These are phyloP conservation scores for Potorous gilbertii DNA, from an alignment of 2,797 vertebrate species.

Conservation along the genomic window DNA sequence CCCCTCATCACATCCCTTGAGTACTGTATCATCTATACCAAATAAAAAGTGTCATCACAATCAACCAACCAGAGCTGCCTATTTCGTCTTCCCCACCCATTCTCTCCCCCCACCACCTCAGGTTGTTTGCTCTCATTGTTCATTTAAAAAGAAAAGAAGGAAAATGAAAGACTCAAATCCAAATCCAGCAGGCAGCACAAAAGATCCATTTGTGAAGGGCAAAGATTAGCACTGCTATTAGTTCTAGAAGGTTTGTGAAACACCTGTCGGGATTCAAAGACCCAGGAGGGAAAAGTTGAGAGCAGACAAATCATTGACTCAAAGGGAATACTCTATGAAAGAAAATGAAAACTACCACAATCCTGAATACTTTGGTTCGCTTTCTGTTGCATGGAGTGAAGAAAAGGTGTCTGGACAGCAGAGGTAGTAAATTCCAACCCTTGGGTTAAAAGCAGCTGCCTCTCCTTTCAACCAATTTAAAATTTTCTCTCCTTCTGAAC, in stretches of 20 bases:
- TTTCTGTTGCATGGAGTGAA: slow-evolving; percentile 50
- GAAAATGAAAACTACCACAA: slow-evolving; percentile 56
- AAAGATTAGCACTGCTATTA: slow-evolving; percentile 74
- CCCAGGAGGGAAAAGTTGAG: slow-evolving; percentile 63
- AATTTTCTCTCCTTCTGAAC: background rate
- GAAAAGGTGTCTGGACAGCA: slow-evolving; percentile 16
- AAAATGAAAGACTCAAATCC: slow-evolving; percentile 67
- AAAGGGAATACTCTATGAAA: slow-evolving; percentile 68
- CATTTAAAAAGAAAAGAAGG: slow-evolving; percentile 47
- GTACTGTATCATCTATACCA: slow-evolving; percentile 72
- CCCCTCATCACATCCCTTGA: slow-evolving; percentile 68
- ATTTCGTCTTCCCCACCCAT: slow-evolving; percentile 44
- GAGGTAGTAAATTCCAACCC: background rate
- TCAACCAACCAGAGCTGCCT: slow-evolving; percentile 68
- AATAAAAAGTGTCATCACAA: slow-evolving; percentile 78
- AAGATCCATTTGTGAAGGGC: slow-evolving; percentile 79
- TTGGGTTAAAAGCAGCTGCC: slow-evolving; percentile 34
- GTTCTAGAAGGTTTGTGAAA: slow-evolving; percentile 76
- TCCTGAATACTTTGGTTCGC: slow-evolving; percentile 14
- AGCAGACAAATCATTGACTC: slow-evolving; percentile 67
- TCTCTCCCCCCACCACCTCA: slow-evolving; percentile 36
- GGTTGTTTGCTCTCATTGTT: slow-evolving; percentile 76
- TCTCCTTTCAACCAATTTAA: background rate
- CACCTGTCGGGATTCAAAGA: slow-evolving; percentile 80
- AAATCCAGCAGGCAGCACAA: slow-evolving; percentile 78